Base-by-base conservation (phyloP, 2,888 invertebrate species). In the Argynnis bischoffii region DNA sequence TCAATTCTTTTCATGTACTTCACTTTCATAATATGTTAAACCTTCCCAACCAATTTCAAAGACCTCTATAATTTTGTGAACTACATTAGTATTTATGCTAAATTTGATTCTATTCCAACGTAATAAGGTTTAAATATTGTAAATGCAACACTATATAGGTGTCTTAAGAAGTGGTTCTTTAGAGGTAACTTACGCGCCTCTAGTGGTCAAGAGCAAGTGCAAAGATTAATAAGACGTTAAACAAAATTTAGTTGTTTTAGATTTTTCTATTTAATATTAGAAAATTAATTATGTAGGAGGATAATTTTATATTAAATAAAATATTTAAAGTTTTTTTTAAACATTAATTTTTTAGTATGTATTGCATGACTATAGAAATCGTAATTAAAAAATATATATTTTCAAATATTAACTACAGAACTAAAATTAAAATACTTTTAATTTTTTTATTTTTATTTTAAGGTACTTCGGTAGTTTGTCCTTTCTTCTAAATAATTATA, bases 121-220 rank as follows among this genome's bases (percentile, higher is more conserved):
- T 59, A 70, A 46, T 64, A 68, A 46, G 16, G n/a, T 18, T 46
- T n/a, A 64, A 56, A 61, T 26, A 4, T 21, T 6, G 21, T 47
- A 6, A 46, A 41, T n/a, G 57, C 47, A 51, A 56, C 63, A 31
- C n/a, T 1, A 31, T 1, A 4, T 46, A 8, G 71, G 60, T 61
- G 61, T 64, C 26, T 21, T 66, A 57, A 55, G 54, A 57, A n/a
- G 56, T 69, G 48, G 55, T 48, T 6, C n/a, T 60, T 64, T 54
- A 13, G 69, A 60, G 61, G 50, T 68, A 18, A 64, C 14, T 56
- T 64, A 70, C 69, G 71, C 56, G 46, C 57, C 16, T 50, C 47
- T 63, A 55, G 65, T 69, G 69, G 71, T 69, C 69, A 69, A 67
- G 71, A 69, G 13, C 35, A 54, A 15, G 14, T 16, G 11, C 65